Percentiles rank a stretch among this genome's conserved stretches.
These are phyloP conservation scores for Drosophila neoperkinsi DNA, from an alignment of 2,888 invertebrate genomes.

Conservation along the genomic window DNA sequence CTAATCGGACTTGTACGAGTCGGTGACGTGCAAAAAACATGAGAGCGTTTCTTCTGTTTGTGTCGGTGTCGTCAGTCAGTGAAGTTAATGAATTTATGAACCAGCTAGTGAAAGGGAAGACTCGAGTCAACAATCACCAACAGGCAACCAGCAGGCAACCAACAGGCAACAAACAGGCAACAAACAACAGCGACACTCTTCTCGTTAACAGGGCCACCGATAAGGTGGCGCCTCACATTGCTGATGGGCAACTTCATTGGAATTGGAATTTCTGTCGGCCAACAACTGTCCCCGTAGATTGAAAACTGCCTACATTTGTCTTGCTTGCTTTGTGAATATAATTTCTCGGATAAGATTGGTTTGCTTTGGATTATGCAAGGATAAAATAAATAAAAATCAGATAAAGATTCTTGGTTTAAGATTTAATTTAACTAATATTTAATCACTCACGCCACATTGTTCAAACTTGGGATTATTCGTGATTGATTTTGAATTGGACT, in stretches of 20 bases:
- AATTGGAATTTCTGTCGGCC: slow-evolving; percentile 41
- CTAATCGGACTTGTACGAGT: slow-evolving; percentile 1
- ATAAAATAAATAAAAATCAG: not conserved
- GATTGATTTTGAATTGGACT: not conserved
- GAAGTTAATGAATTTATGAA: slow-evolving; percentile 75
- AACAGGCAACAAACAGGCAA: not conserved
- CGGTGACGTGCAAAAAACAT: slow-evolving; percentile 71
- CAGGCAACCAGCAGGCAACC: not conserved
- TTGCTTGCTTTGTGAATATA: slow-evolving; percentile 39
- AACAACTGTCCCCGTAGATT: slow-evolving; percentile 32
- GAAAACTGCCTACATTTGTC: slow-evolving; percentile 28
- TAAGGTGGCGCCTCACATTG: slow-evolving; percentile 38
- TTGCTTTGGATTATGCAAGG: slow-evolving; percentile 1
- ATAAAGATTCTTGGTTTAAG: not conserved
- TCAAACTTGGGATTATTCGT: not conserved
- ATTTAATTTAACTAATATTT: not conserved
- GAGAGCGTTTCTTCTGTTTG: slow-evolving; percentile 24
- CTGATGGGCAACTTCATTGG: slow-evolving; percentile 55
- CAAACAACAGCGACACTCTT: slow-evolving; percentile 1
- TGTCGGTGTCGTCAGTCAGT: slow-evolving; percentile 52
- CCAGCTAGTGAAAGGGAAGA: slow-evolving; percentile 21
- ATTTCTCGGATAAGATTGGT: slow-evolving; percentile 24
- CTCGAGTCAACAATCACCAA: slow-evolving; percentile 6
- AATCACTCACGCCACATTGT: not conserved
- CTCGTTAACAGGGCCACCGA: slow-evolving; percentile 32